Base-by-base conservation (phyloP, 35 echinoderm and acorn worm genomes). In the Ophiothrix spiculata region DNA sequence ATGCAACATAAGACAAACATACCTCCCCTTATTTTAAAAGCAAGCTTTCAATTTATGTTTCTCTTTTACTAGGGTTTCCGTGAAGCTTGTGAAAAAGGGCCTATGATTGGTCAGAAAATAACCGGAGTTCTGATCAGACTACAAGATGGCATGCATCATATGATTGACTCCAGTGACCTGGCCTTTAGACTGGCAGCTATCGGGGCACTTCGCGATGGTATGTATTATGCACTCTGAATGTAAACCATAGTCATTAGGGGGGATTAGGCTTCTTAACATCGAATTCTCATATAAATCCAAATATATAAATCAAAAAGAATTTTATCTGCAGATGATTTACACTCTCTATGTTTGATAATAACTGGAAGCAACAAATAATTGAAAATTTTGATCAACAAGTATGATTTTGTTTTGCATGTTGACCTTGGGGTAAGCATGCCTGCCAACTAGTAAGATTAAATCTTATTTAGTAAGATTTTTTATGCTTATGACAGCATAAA, bases 111-210 rank as follows among this genome's bases (percentile, higher is more conserved):
- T 21, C 95, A 98, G 75, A 91, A 91, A 83, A 86, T 98, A 0
- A 98, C 95, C 0, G 95, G 95, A 0, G 40, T 98, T 25, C 56
- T 86, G 1, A 76, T 98, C 16, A 56, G 91, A 4, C 79, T 98
- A 4, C 33, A 88, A 19, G 92, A 94, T 33, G 95, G 95, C 4
- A 88, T 91, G 31, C 91, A 98, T 64, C 95, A 98, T 41, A 90
- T 91, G 78, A 89, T 94, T 25, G 92, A 98, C 82, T 98, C 95
- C 15, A 98, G 95, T 91, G 95, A 98, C 19, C 81, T 94, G 10
- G 85, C 95, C 16, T 98, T 94, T 75, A 91, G 85, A 40, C 83
- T 98, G 36, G 91, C 95, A 36, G 95, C 88, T 39, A 83, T 91
- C 38, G 91, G 91, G 0, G 95, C 95, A 31, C 73, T 91, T n/a